Evolutionary conservation across 2,113 vertebrate species (phyloP).

Genomic region (Sus scrofa): T2T-Sscrofa CM000815.6:121891501-121892000

Average conservation of each 20-base stretch:
- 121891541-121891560: not conserved
- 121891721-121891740: not conserved
- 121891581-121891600: not conserved
- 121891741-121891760: not conserved
- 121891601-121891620: not conserved
- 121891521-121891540: not conserved
- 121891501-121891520: not conserved
- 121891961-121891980: not conserved
- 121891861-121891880: not conserved
- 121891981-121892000: too few species aligned
- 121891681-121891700: not conserved
- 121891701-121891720: not conserved
- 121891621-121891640: not conserved
- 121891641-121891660: not conserved
- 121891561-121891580: not conserved
- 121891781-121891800: not conserved
- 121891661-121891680: not conserved
- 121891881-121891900: not conserved
- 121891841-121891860: not conserved
- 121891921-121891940: not conserved
- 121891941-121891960: too few species aligned
- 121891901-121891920: not conserved
- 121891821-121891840: fast-evolving
- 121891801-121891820: not conserved
- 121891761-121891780: not conserved